A percentile compares a stretch with the other conserved stretches of the same genome.
Conservation (phyloP, 2,797 vertebrate genomes). For the Sebastes itinus region DNA sequence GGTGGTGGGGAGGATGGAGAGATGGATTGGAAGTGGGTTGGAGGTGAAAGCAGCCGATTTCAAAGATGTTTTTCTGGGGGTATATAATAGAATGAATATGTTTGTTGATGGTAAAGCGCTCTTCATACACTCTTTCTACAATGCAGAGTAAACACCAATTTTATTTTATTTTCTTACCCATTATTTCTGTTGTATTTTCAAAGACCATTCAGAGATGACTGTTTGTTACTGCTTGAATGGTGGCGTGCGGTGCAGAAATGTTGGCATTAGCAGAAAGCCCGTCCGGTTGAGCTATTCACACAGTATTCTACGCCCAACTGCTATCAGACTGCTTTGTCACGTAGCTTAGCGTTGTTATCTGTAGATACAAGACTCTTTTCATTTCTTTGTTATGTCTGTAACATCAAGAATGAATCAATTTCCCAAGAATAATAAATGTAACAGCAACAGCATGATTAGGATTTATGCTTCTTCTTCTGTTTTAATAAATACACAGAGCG, state of each 20-base stretch:
- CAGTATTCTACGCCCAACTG: background rate
- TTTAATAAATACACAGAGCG: background rate
- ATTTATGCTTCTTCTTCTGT: background rate
- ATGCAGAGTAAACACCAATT: background rate
- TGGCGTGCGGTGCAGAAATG: background rate
- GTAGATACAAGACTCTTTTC: background rate
- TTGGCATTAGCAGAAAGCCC: background rate
- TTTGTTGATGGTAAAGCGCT: background rate
- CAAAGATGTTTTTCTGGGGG: background rate
- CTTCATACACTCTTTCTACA: background rate
- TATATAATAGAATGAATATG: background rate
- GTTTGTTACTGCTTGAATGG: background rate
- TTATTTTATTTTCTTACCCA: background rate
- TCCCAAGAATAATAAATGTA: conserved; percentile 2
- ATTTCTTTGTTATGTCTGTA: conserved; percentile 9
- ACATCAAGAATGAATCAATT: conserved; percentile 7
- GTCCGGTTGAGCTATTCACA: background rate
- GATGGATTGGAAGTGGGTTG: background rate
- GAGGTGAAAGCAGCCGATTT: background rate
- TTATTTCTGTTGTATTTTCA: background rate
- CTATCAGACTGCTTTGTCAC: background rate
- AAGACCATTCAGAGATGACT: background rate
- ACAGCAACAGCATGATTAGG: conserved; percentile 4
- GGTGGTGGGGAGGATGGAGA: background rate
- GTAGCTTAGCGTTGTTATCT: background rate